These are phyloP conservation scores for Taenaris catops DNA, from an alignment of 2,888 invertebrate species.

Conservation along the genomic window DNA sequence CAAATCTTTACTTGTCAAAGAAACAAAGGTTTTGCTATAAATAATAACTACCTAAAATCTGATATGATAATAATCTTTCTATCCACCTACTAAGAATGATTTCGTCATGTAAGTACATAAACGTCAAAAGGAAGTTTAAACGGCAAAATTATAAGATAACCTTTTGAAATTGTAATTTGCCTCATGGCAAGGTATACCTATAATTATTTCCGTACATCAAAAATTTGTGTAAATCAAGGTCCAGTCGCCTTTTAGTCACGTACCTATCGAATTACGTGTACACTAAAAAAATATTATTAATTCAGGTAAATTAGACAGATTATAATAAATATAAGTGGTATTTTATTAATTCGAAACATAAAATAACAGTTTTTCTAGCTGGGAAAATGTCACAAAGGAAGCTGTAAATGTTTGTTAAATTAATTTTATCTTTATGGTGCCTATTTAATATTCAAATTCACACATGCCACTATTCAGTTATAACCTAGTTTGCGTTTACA, in stretches of 20 bases:
- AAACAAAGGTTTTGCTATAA: too few relatives aligned
- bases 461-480: conserved; percentile 20
- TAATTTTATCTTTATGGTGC: conserved; percentile 25
- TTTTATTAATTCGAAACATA: conserved; percentile 2
- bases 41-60: too few relatives aligned
- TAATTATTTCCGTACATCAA: conserved; percentile 1
- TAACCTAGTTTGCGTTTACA: conserved; percentile 19
- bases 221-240: conserved; percentile 3
- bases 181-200: neutral
- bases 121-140: neutral
- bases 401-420: conserved; percentile 24
- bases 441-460: conserved; percentile 24
- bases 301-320: conserved; percentile 5
- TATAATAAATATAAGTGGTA: conserved; percentile 4
- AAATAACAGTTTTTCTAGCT: conserved; percentile 17
- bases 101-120: too few relatives aligned
- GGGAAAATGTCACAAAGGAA: conserved; percentile 23
- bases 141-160: neutral
- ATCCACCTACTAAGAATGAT: too few relatives aligned
- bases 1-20: too few relatives aligned
- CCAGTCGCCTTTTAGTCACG: neutral
- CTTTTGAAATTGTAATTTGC: too few relatives aligned
- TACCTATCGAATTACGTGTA: neutral
- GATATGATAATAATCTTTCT: too few relatives aligned
- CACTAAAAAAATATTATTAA: neutral